Percentiles rank a stretch among this genome's conserved stretches.
Conservation (phyloP, 2,797 vertebrate species). For the Rhabdomys pumilio region DNA sequence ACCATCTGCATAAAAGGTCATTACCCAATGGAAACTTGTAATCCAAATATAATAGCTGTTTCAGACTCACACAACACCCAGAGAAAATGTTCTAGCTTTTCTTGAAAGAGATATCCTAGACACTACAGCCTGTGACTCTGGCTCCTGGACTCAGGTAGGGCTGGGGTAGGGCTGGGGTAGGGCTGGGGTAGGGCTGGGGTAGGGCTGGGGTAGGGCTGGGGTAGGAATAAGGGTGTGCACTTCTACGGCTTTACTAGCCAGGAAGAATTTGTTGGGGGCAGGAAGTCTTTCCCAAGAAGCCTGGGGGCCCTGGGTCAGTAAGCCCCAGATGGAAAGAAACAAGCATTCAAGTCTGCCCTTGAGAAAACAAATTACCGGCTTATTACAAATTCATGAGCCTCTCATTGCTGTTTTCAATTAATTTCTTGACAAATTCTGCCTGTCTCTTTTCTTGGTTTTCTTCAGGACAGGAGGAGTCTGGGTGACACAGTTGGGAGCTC, state of each 20-base stretch:
- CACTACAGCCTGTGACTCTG: too few species aligned
- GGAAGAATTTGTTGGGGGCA: background rate
- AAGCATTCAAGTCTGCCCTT: background rate
- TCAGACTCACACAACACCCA: background rate
- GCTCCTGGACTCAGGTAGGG: background rate
- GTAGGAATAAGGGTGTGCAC: background rate
- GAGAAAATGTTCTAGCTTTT: conserved; percentile 27
- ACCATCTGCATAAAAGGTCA: background rate
- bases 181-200: too few species aligned
- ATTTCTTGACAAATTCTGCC: conserved; percentile 76
- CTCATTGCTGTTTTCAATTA: conserved; percentile 78
- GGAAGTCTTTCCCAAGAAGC: background rate
- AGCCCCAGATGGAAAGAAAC: background rate
- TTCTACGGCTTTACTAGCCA: background rate
- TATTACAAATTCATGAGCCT: conserved; percentile 50
- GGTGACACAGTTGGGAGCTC: conserved; percentile 32
- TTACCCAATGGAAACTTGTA: background rate
- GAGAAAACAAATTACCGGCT: conserved; percentile 49
- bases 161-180: background rate
- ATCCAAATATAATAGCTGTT: background rate
- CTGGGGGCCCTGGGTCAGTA: background rate
- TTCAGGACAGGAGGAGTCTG: background rate
- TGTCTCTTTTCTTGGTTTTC: conserved; percentile 59
- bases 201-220: background rate
- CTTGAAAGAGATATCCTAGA: background rate